These are phyloP conservation scores for Carduelis carduelis DNA, from an alignment of 2,797 vertebrate species.

Conservation along the genomic window DNA sequence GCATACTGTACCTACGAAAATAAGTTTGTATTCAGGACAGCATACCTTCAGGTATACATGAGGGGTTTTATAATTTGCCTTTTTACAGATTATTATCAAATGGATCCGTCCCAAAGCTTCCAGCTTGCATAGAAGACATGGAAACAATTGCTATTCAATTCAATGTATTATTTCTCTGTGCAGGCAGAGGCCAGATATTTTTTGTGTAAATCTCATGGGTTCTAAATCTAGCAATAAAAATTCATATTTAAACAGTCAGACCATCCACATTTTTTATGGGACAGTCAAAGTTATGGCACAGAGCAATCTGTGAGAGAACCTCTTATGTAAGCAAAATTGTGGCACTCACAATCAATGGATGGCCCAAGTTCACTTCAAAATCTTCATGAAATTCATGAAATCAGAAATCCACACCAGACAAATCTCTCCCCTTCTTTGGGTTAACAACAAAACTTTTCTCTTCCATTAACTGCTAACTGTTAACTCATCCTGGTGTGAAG, in stretches of 20 bases:
- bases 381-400: neutral
- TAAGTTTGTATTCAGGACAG: neutral
- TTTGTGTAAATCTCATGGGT: neutral
- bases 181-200: neutral
- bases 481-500: neutral
- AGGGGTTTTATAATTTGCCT: neutral
- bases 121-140: rapidly evolving
- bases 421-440: neutral
- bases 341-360: neutral
- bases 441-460: neutral
- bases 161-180: neutral
- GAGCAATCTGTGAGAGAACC: neutral
- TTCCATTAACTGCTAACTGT: neutral
- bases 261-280: neutral
- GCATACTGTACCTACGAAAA: neutral
- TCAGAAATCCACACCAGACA: neutral
- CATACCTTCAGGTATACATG: neutral
- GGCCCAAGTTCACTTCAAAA: neutral
- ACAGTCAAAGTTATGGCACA: neutral
- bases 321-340: neutral
- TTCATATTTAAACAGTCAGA: neutral
- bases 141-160: neutral
- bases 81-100: neutral
- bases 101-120: neutral
- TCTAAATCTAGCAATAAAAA: neutral